phyloP scores from a whole-genome alignment of 2,113 vertebrate genomes.

The Platysteira castanea region DNA sequence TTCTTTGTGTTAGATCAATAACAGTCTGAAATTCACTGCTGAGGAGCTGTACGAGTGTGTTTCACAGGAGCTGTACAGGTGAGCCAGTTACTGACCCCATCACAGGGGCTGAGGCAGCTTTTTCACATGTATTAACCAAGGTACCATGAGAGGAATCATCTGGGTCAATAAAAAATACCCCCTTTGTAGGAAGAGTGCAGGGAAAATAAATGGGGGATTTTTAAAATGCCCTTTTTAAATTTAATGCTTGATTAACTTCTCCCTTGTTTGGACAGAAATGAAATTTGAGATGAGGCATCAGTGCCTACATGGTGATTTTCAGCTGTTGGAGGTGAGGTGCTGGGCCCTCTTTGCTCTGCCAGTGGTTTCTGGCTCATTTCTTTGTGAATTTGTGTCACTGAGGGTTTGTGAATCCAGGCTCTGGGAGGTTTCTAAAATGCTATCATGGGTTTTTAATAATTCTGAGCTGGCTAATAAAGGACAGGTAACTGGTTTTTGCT shows the following conservation, averaged over 20 bases:
- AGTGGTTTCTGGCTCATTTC: neutral
- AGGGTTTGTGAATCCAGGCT: neutral
- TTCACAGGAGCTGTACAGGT: conserved; percentile 85
- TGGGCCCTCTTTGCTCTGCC: neutral
- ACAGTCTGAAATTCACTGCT: conserved; percentile 72
- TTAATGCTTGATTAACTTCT: neutral
- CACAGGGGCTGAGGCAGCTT: neutral
- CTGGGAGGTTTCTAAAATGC: neutral
- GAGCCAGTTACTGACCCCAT: neutral
- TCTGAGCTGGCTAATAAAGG: neutral
- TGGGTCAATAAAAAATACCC: neutral
- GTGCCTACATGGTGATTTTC: neutral
- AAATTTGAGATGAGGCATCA: neutral
- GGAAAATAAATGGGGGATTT: neutral
- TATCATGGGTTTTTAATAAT: neutral
- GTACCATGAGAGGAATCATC: neutral
- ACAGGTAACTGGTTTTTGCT: neutral
- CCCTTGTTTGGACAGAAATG: too few species aligned
- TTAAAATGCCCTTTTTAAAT: neutral
- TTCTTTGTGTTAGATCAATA: conserved; percentile 75
- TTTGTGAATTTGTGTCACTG: neutral
- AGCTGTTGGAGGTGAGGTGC: neutral
- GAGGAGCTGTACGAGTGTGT: conserved; percentile 84
- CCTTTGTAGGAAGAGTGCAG: neutral
- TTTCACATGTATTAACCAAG: neutral